Conservation (phyloP, 2,797 vertebrate species). For the Sebastes vulpes region DNA sequence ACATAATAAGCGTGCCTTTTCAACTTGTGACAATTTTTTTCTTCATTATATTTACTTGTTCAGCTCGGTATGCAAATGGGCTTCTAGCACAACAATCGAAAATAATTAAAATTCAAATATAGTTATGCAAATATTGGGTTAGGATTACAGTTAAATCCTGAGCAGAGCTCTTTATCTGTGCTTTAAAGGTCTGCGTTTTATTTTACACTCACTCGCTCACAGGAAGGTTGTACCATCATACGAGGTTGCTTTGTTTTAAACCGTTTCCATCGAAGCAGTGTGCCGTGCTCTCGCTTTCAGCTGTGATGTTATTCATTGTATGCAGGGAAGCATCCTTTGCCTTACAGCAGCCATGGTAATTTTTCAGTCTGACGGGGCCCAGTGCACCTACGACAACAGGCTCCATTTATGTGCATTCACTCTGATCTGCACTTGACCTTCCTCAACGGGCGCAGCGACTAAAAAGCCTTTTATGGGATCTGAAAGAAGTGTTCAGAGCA, state of each 20-base stretch:
- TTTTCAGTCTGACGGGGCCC: slow-evolving; percentile 71
- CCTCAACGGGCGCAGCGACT: slow-evolving; percentile 56
- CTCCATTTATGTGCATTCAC: slow-evolving; percentile 68
- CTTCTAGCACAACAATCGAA: slow-evolving; percentile 23
- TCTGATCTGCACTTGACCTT: slow-evolving; percentile 79
- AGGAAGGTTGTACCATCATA: not conserved
- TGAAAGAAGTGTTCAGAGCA: slow-evolving; percentile 48
- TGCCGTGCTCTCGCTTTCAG: slow-evolving; percentile 1
- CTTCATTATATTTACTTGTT: slow-evolving; percentile 41
- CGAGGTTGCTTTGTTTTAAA: slow-evolving; percentile 32
- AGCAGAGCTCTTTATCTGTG: slow-evolving; percentile 26
- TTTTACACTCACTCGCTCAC: not conserved
- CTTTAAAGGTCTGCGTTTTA: slow-evolving; percentile 28
- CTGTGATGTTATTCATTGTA: slow-evolving; percentile 64
- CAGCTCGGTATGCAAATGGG: slow-evolving; percentile 36
- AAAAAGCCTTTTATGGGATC: slow-evolving; percentile 69
- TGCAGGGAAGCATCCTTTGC: slow-evolving; percentile 60
- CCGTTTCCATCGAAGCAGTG: slow-evolving; percentile 6
- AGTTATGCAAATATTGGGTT: slow-evolving; percentile 51
- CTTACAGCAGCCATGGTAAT: slow-evolving; percentile 64
- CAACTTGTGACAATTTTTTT: slow-evolving; percentile 18
- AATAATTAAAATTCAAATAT: slow-evolving; percentile 50
- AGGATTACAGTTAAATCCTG: slow-evolving; percentile 44
- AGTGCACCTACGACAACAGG: slow-evolving; percentile 57
- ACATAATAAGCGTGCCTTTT: slow-evolving; percentile 27